Evolutionary conservation across 2,113 vertebrate species (phyloP).

Genomic region (Podarcis muralis): DNA sequence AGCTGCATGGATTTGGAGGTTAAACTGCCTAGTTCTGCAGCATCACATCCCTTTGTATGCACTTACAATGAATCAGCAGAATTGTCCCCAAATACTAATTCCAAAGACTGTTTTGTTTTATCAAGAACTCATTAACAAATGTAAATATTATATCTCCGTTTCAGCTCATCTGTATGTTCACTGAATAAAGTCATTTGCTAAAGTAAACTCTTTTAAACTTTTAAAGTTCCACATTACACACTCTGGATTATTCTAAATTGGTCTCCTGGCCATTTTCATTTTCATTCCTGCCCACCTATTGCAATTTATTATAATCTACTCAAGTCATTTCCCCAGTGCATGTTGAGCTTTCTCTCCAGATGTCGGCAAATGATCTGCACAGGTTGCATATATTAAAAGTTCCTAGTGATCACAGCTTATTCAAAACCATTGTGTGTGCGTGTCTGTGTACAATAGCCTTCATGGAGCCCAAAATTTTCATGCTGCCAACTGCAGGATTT

Average conservation of each 20-base stretch:
- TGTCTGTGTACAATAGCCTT: not conserved
- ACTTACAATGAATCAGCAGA: not conserved
- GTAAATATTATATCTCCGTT: not conserved
- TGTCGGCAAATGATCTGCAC: not conserved
- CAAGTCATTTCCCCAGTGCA: not conserved
- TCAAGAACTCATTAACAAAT: not conserved
- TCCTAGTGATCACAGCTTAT: not conserved
- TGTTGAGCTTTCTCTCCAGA: not conserved
- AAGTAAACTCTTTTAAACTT: constrained; percentile 14
- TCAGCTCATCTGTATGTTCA: not conserved
- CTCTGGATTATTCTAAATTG: not conserved
- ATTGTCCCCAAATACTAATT: not conserved
- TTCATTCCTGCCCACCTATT: not conserved
- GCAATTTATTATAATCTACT: not conserved
- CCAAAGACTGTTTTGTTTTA: not conserved
- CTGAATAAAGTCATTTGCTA: constrained; percentile 5
- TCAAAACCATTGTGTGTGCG: not conserved
- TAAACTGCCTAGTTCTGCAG: not conserved
- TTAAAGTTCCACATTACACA: not conserved
- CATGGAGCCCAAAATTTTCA: not conserved
- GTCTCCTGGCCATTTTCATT: not conserved
- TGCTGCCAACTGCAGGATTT: not conserved
- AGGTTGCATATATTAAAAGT: not conserved
- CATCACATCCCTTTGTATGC: not conserved
- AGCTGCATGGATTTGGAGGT: not conserved